These are phyloP conservation scores for Acomys russatus DNA, from an alignment of 2,797 vertebrate species.

Conservation along the genomic window DNA sequence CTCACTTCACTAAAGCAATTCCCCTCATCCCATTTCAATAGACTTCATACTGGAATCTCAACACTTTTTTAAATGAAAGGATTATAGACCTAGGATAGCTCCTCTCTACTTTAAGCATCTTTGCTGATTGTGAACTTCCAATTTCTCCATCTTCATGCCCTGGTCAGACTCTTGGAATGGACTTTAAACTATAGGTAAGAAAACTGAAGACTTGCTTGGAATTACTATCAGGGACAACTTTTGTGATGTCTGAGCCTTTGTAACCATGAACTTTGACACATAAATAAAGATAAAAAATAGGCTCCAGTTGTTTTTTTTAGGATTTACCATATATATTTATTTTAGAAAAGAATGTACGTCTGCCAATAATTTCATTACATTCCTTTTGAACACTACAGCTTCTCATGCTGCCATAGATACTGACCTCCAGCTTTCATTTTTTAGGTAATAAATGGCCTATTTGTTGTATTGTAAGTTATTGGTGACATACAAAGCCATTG, in stretches of 20 bases:
- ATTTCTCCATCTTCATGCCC: background rate
- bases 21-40: background rate
- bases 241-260: background rate
- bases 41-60: background rate
- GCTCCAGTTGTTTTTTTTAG: background rate
- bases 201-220: background rate
- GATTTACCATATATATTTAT: background rate
- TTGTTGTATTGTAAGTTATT: background rate
- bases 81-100: background rate
- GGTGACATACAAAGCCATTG: background rate
- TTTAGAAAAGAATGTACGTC: background rate
- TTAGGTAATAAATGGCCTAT: background rate
- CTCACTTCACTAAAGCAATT: background rate
- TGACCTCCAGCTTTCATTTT: background rate
- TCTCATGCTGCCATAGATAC: background rate
- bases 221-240: background rate
- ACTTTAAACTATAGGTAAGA: background rate
- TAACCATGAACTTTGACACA: background rate
- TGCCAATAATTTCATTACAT: background rate
- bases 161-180: background rate
- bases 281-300: background rate
- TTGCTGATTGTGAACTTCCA: background rate
- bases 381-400: background rate
- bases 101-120: background rate
- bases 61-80: conserved; percentile 39